Conservation (phyloP, 1,140 invertebrate species). For the Drosophila arawakana region DNA sequence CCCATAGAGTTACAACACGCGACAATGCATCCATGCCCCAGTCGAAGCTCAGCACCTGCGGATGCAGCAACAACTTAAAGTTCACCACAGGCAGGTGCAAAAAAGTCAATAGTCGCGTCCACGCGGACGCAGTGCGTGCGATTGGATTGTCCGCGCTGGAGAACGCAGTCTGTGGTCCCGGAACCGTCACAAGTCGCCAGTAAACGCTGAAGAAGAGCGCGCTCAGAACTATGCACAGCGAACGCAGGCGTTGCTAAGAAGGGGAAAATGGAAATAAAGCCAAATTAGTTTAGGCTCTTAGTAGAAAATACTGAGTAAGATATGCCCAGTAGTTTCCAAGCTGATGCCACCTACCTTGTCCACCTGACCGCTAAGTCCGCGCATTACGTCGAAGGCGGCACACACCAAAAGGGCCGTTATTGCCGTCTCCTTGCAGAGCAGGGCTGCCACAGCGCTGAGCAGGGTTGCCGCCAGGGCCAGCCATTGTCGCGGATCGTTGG, state of each 20-base stretch:
- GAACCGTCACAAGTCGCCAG: conserved; percentile 87
- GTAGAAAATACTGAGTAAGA: background rate
- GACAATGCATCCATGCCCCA: conserved; percentile 98
- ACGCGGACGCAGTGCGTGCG: conserved; percentile 89
- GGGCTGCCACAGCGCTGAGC: conserved; percentile 88
- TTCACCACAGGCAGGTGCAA: conserved; percentile 95
- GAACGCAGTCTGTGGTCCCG: conserved; percentile 90
- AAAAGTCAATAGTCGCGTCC: conserved; percentile 93
- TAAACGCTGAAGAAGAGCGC: conserved; percentile 87
- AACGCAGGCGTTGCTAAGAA: conserved; percentile 88
- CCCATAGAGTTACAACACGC: conserved; percentile 89
- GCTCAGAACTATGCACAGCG: conserved; percentile 87
- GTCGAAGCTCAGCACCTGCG: conserved; percentile 94
- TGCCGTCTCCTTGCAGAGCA: conserved; percentile 96
- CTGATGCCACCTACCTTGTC: conserved; percentile 69
- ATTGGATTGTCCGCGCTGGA: conserved; percentile 96
- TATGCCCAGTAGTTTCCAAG: background rate
- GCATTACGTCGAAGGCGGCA: conserved; percentile 90
- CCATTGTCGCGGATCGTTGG: conserved; percentile 86
- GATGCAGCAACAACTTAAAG: conserved; percentile 92
- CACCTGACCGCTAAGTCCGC: conserved; percentile 83
- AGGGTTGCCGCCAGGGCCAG: conserved; percentile 85
- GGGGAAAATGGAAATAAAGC: background rate
- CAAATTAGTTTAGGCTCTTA: too few species aligned
- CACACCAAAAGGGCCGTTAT: conserved; percentile 95